Base-by-base conservation (phyloP, 1,140 invertebrate genomes). In the Ooceraea biroi region DNA sequence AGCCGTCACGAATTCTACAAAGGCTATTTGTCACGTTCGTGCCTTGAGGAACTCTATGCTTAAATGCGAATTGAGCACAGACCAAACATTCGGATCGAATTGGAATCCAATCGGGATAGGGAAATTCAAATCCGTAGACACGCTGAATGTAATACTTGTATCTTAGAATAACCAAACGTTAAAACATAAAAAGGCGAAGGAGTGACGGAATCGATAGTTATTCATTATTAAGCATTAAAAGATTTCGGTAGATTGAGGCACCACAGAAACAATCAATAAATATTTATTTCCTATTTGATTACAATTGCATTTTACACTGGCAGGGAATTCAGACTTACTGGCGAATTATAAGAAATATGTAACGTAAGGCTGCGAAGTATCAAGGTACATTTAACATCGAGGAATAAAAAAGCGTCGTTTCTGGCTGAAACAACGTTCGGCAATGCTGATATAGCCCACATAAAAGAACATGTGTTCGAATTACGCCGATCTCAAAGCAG, bases 161-260 rank as follows among this genome's bases (percentile, higher is more conserved):
- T 25, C 0, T 3, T 60, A 41, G 36, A 60, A 55, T 12, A 57
- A 14, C 36, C 7, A 72, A 72, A 41, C 30, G 0, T 41, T 19
- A 25, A 30, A 58, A 0, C 25, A n/a, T 57, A 10, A 58, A 36
- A 58, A 27, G n/a, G 0, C 0, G 0, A 57, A 22, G 8, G 3
- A 30, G 1, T 0, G 14, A n/a, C n/a, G 41, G 14, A n/a, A 25
- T 22, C 4, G 4, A 25, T 0, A 3, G 17, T 73, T n/a, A 12
- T 14, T 41, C 17, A 36, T 17, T 14, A 5, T 3, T 14, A 36
- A 36, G 8, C 4, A 60, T 17, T 27, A 68, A 50, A 63, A 69
- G n/a, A 74, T 83, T 74, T 46, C n/a, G 5, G 0, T 11, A 50
- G 72, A 50, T 71, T 48, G 8, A 66, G 36, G n/a, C n/a, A n/a